Conservation (phyloP, 2,888 invertebrate species). For the Apodemia mormo region DNA sequence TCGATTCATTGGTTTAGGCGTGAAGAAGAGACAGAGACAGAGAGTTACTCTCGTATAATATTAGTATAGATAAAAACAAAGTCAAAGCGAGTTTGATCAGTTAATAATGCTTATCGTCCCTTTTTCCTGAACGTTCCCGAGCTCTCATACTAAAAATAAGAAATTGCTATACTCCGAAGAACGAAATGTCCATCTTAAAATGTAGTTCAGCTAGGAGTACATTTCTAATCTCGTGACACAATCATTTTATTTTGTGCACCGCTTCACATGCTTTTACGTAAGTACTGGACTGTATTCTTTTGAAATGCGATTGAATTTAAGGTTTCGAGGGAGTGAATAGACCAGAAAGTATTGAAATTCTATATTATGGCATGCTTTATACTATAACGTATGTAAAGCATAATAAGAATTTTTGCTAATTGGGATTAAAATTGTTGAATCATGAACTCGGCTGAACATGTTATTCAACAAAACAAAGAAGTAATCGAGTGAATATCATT, state of each 20-base stretch:
- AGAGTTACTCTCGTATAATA: no score
- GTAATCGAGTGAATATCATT: no score
- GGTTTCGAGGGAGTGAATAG: background rate
- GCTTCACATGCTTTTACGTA: slow-evolving; percentile 17
- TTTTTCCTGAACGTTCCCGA: background rate
- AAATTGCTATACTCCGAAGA: slow-evolving; percentile 3
- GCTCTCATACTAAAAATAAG: background rate
- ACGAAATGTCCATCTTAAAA: slow-evolving; percentile 8
- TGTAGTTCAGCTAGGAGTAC: slow-evolving; percentile 14
- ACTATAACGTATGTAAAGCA: no score
- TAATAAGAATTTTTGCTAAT: no score
- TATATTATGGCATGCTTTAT: background rate
- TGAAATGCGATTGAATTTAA: slow-evolving; percentile 10
- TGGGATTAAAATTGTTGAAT: no score
- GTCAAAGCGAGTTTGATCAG: background rate
- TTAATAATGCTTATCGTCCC: background rate
- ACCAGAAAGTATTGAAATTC: background rate
- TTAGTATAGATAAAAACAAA: background rate
- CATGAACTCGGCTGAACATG: no score
- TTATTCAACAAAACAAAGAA: no score
- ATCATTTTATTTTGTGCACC: slow-evolving; percentile 17
- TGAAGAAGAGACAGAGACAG: no score
- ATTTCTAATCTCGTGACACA: slow-evolving; percentile 18
- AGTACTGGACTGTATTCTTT: slow-evolving; percentile 11
- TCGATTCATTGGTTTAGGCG: no score